Conservation (phyloP, 2,113 vertebrate species). For the Craseonycteris thonglongyai region DNA sequence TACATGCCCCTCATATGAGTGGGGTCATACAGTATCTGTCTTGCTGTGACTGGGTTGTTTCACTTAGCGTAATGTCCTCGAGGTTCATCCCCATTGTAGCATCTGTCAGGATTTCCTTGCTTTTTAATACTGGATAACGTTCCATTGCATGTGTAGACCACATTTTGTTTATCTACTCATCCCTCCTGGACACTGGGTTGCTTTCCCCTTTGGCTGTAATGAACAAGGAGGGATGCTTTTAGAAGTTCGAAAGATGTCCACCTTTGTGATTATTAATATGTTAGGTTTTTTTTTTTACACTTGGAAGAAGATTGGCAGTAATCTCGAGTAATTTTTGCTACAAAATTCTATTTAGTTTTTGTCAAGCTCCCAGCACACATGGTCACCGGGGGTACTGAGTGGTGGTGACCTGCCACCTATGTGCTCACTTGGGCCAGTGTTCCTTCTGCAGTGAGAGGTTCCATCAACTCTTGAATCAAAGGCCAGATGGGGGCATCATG, state of each 20-base stretch:
- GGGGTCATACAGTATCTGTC: background rate
- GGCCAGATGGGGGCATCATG: constrained; percentile 87
- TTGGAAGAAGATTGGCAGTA: background rate
- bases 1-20: background rate
- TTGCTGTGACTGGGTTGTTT: background rate
- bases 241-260: background rate
- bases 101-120: background rate
- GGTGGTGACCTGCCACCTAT: background rate
- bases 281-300: background rate
- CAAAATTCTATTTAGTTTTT: background rate
- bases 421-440: constrained; percentile 83
- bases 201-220: background rate
- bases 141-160: background rate
- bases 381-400: too few species aligned
- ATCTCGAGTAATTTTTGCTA: background rate
- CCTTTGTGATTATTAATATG: background rate
- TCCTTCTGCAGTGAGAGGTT: constrained; percentile 89
- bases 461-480: constrained; percentile 77
- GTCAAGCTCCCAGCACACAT: background rate
- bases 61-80: background rate
- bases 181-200: background rate
- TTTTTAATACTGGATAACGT: too few species aligned
- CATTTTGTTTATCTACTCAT: background rate
- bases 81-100: background rate
- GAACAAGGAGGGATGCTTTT: background rate